A percentile compares a stretch with the other conserved stretches of the same genome.
Evolutionary conservation across 2,888 invertebrate genomes (phyloP).

Genomic region (Dolomedes plantarius): DNA sequence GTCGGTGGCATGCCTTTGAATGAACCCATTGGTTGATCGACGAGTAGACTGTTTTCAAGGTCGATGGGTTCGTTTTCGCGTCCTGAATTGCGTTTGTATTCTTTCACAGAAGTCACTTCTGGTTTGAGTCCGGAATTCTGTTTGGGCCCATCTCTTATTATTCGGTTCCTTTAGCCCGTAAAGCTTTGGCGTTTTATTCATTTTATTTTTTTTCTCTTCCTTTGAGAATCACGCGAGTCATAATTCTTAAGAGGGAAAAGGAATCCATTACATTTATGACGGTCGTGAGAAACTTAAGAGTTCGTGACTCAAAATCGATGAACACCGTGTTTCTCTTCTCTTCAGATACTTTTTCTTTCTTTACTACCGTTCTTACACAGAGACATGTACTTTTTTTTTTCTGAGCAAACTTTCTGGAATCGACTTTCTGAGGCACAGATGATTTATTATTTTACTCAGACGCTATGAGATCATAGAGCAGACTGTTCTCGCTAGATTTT

Average conservation of each 20-base stretch:
- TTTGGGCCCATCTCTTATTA: slow-evolving; percentile 31
- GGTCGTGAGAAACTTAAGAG: slow-evolving; percentile 19
- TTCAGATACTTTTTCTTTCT: background rate
- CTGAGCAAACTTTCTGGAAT: too few relatives aligned
- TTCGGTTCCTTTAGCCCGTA: slow-evolving; percentile 19
- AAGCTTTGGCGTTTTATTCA: background rate
- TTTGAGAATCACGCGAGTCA: background rate
- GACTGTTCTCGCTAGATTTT: too few relatives aligned
- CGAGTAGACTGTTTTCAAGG: slow-evolving; percentile 53
- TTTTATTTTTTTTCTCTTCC: slow-evolving; percentile 1
- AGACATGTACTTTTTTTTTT: too few relatives aligned
- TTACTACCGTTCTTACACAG: too few relatives aligned
- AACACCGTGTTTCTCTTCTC: background rate
- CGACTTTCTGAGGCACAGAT: too few relatives aligned
- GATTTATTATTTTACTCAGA: too few relatives aligned
- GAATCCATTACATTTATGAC: slow-evolving; percentile 34
- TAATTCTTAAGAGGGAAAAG: background rate
- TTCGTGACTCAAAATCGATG: slow-evolving; percentile 43
- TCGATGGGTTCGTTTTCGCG: slow-evolving; percentile 35
- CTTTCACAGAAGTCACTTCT: background rate
- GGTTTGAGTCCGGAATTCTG: slow-evolving; percentile 9
- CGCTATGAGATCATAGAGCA: too few relatives aligned
- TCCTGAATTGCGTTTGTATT: slow-evolving; percentile 33
- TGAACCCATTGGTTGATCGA: too few relatives aligned
- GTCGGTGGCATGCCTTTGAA: too few relatives aligned